Percentiles rank a stretch among this genome's conserved stretches.
These are phyloP conservation scores for Archips crataeganus DNA, from an alignment of 2,888 invertebrate species.

Conservation along the genomic window DNA sequence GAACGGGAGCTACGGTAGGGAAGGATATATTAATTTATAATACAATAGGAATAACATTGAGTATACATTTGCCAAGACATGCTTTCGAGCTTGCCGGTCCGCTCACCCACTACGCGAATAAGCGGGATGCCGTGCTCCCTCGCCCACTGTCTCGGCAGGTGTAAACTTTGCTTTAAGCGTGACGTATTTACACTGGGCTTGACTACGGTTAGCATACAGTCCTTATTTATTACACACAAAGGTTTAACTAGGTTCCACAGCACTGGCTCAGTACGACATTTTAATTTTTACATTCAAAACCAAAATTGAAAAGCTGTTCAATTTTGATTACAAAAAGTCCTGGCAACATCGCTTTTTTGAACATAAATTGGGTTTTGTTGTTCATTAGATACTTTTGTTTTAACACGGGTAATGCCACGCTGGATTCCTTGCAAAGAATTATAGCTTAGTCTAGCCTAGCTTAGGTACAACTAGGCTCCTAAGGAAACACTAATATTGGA, in stretches of 20 bases:
- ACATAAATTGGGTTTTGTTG: background rate
- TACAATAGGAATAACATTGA: conserved; percentile 26
- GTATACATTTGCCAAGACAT: background rate
- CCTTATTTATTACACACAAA: conserved; percentile 31
- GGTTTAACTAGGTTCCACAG: conserved; percentile 18
- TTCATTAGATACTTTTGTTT: conserved; percentile 3
- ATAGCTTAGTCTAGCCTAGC: conserved; percentile 71
- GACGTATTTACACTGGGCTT: conserved; percentile 35
- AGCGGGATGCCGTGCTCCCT: background rate
- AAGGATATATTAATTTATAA: conserved; percentile 68
- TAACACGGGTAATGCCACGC: conserved; percentile 51
- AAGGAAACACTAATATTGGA: conserved; percentile 70
- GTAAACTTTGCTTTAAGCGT: conserved; percentile 22
- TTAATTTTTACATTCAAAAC: background rate
- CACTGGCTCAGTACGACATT: background rate
- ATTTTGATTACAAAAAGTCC: background rate
- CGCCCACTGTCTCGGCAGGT: background rate
- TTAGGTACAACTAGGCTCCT: conserved; percentile 66
- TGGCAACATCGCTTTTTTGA: background rate
- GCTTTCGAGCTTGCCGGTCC: background rate
- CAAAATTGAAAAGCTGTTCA: background rate
- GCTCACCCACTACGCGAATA: background rate
- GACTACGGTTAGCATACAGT: conserved; percentile 25
- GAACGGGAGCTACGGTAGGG: conserved; percentile 74
- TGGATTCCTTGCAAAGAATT: conserved; percentile 50